A percentile compares a stretch with the other conserved stretches of the same genome.
phyloP scores from a whole-genome alignment of 2,888 invertebrate species.

The Aricia artaxerxes region DNA sequence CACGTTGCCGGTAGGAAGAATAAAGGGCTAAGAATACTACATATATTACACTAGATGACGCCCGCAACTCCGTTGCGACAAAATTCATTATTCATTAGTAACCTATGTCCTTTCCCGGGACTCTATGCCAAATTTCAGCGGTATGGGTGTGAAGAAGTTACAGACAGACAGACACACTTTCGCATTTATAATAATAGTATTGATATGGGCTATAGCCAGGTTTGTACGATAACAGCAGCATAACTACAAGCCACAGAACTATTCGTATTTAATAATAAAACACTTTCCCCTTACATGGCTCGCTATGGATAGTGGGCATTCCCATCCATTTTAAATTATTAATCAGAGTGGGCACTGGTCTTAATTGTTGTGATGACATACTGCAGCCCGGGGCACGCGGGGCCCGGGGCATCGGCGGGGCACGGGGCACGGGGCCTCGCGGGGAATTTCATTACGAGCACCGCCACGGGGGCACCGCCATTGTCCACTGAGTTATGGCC shows the following conservation, averaged over 20 bases:
- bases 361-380: constrained; percentile 53
- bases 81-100: no score
- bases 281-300: background rate
- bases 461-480: constrained; percentile 61
- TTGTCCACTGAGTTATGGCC: constrained; percentile 74
- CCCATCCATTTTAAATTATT: constrained; percentile 20
- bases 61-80: no score
- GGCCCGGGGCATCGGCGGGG: constrained; percentile 32
- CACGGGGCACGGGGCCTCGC: constrained; percentile 41
- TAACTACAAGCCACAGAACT: background rate
- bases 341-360: constrained; percentile 29
- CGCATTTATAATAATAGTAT: no score
- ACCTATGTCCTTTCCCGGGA: no score
- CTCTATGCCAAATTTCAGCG: no score
- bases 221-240: no score
- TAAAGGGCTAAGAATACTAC: no score
- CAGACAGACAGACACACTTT: no score
- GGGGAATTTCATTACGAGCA: constrained; percentile 72
- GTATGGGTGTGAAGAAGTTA: no score
- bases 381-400: constrained; percentile 41
- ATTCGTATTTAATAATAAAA: constrained; percentile 2
- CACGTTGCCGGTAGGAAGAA: no score
- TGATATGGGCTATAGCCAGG: no score
- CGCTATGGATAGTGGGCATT: background rate
- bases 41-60: no score